A percentile compares a stretch with the other conserved stretches of the same genome.
Conservation (phyloP, 2,797 vertebrate species). For the Epinephelus awoara region DNA sequence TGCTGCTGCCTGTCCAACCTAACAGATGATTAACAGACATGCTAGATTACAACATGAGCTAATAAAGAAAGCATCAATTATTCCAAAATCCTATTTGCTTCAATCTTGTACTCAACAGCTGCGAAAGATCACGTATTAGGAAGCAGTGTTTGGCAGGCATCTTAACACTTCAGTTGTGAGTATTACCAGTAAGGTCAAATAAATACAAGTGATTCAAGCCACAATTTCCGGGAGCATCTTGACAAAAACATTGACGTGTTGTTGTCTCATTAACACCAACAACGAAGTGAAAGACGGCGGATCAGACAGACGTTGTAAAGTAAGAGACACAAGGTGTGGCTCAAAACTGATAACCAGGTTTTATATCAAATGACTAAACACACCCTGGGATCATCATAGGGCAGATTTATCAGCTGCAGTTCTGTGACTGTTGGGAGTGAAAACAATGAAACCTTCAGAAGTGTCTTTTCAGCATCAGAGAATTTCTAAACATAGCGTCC, state of each 20-base stretch:
- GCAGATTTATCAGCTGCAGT: slow-evolving; percentile 12
- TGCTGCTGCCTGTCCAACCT: slow-evolving; percentile 18
- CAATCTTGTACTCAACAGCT: background rate
- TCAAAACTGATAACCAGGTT: slow-evolving; percentile 36
- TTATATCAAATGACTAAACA: slow-evolving; percentile 36
- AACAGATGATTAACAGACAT: slow-evolving; percentile 50
- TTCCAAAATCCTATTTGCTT: background rate
- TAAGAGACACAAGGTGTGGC: slow-evolving; percentile 39
- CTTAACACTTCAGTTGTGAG: background rate
- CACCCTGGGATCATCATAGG: background rate
- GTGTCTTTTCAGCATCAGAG: background rate
- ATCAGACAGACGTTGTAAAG: background rate
- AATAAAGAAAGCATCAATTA: slow-evolving; percentile 23
- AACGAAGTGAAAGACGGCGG: background rate
- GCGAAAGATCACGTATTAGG: background rate
- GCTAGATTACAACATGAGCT: slow-evolving; percentile 5
- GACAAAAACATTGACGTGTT: background rate
- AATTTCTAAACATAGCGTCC: slow-evolving; percentile 7
- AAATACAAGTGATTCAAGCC: background rate
- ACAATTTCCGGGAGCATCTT: background rate
- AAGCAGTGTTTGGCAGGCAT: background rate
- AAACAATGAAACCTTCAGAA: background rate
- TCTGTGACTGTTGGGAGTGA: background rate
- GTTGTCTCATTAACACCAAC: background rate
- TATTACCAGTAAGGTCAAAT: background rate